These are phyloP conservation scores for Theristus sp. DNA, from an alignment of 2,888 invertebrate genomes.

Conservation along the genomic window DNA sequence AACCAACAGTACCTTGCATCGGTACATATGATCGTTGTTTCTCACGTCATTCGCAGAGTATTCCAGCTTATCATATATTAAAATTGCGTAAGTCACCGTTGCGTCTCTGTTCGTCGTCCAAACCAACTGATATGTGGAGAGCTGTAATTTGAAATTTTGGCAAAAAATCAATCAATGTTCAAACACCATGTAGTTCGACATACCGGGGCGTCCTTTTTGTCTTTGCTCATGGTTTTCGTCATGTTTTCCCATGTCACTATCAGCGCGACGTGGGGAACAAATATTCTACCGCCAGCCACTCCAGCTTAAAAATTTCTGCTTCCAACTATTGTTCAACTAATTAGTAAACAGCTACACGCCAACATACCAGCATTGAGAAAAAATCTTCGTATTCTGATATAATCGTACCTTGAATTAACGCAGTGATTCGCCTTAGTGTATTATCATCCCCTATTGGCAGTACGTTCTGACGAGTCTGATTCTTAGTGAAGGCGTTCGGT, in stretches of 20 bases:
- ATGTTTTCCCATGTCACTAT: constrained; percentile 91
- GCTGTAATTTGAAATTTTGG: not conserved
- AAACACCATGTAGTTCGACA: too few species aligned
- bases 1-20: constrained; percentile 15
- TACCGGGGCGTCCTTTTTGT: too few species aligned
- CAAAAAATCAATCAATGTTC: not conserved
- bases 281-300: constrained; percentile 67
- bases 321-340: not conserved
- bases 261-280: constrained; percentile 69
- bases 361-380: too few species aligned
- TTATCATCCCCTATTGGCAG: too few species aligned
- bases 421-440: too few species aligned
- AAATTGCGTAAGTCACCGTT: not conserved
- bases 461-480: too few species aligned
- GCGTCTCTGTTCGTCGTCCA: not conserved
- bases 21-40: constrained; percentile 20
- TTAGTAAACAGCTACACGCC: too few species aligned
- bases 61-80: constrained; percentile 39
- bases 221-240: too few species aligned
- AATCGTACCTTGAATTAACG: too few species aligned
- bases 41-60: constrained; percentile 52
- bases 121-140: not conserved
- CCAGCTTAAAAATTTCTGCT: constrained; percentile 46
- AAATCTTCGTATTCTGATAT: too few species aligned
- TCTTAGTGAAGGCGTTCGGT: too few species aligned